Base-by-base conservation (phyloP, 64 coral and sea anemone genomes). In the Montipora capricornis region DNA sequence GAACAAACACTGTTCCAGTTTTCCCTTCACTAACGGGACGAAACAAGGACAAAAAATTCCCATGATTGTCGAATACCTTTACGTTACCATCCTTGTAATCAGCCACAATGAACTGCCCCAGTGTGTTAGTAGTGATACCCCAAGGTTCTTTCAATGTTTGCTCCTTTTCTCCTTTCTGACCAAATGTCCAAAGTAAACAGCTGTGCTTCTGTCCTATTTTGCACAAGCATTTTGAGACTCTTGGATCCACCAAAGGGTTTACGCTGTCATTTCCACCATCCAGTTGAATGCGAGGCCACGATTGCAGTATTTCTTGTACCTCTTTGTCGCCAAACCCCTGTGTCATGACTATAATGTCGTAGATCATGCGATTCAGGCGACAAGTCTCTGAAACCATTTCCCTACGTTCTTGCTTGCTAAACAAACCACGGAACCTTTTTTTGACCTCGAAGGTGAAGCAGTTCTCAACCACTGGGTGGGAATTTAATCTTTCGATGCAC, bases 61-160 rank as follows among this genome's bases (percentile, higher is more conserved):
- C 93, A 50, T 12, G 26, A 22, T 22, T 90, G 73, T 69, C 64
- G 67, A 90, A 95, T 0, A 91, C 47, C 77, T 95, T 95, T 3
- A 95, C 67, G 3, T 71, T 91, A 5, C 57, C 8, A 53, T 80
- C 19, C 0, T 7, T 47, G 20, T 62, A 10, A 19, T 95, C 88
- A n/a, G 64, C 51, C 29, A 95, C 74, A 71, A 91, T 91, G 71
- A 91, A 95, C 5, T 87, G 47, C 0, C 81, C 75, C 2, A 44
- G 11, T 0, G 81, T 37, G 76, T 91, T 87, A 14, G 82, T 80
- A 26, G 79, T 26, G 24, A 95, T 80, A 44, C 69, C 19, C 0
- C 13, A 8, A 20, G 89, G 80, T 13, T 46, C 0, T 8, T 73
- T 24, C 37, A 91, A 70, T 14, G 5, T 83, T 4, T 81, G 49